Evolutionary conservation across 2,113 vertebrate species (phyloP), one percentile per base, ranked within the genome.

Genomic region (Piprites chloris): DNA sequence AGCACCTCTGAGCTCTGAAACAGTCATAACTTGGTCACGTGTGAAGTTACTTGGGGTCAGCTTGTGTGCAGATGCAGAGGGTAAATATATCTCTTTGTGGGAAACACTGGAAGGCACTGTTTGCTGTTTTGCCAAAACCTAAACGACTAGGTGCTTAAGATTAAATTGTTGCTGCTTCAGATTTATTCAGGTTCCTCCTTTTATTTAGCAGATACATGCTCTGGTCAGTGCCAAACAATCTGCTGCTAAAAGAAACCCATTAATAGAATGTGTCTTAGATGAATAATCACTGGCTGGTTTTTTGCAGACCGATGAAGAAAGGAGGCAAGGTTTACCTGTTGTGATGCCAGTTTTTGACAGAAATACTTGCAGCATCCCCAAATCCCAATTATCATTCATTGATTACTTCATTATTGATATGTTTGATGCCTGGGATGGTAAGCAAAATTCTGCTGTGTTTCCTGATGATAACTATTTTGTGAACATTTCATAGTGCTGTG

Each of bases 351-450:
- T 99, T 94, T 99, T 99, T 95, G 99, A 99, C 98, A 98, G 99
- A 93, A 99, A 99, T 93, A 99, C 99, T 42, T 99, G 99, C 98
- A 99, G 99, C 97, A 99, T 99, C 97, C 99, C 99, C 82, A 99
- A 99, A 96, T 99, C 99, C 89, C 99, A 99, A 97, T 99, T 99
- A 97, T 99, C 99, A 53, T 99, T 99, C 97, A 99, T 99, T 26
- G 99, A 99, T 97, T 99, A 99, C 98, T 99, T 99, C 98, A 99
- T 99, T 95, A 99, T 98, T 2, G 99, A 99, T 97, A 99, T 99
- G 99, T 99, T 99, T 87, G 98, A 99, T 72, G 99, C 99, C 58
- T 99, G 99, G 99, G 99, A 99, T n/a, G 99, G 99, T 99, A 98
- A 99, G 98, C 44, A 56, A 39, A 73, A 68, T 9, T 44, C 17